Evolutionary conservation across 2,888 invertebrate species (phyloP), one percentile per base, ranked within the genome.

Genomic region (Nematopogon swammerdamellus): DNA sequence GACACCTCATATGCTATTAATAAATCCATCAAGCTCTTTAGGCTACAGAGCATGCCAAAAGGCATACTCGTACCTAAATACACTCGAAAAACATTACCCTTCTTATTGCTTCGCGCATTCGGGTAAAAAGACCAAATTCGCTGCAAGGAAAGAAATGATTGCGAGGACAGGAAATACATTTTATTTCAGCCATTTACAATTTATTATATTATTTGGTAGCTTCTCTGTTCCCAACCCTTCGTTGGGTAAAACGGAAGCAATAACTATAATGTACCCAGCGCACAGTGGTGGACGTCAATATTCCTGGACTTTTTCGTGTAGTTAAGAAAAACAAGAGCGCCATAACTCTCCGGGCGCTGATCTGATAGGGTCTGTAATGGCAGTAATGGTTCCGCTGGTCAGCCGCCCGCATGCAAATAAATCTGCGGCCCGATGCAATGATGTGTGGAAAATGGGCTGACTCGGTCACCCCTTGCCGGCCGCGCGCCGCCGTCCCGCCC

Each of bases 361-460:
- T 79, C 79, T 73, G 79, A 79, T 79, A 79, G 63, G 63, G 59
- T 58, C 64, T 19, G 69, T 79, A 79, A 79, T 76, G 77, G 79
- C 71, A 68, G 70, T 79, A 79, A 79, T 79, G 75, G 73, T 74
- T 79, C 79, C 53, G 53, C 77, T 79, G 79, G 76, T 75, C 79
- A 79, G 76, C 76, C 72, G 77, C 77, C 80, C 79, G 77, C 80
- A 80, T 79, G 80, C 80, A 79, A 80, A 80, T 80, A 80, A 80
- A 80, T 80, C 80, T 75, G 72, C 70, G 71, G 66, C 68, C 74
- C 72, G 65, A 79, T 77, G 80, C 80, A 80, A 79, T 80, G 79
- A 80, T 79, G 79, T 80, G 80, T 79, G 75, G 74, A 77, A 71
- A 80, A 80, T 80, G 75, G 73, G 65, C 55, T 36, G 36, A 36